These are phyloP conservation scores for Hydroisotoma schaefferi DNA, from an alignment of 2,888 invertebrate genomes.

Conservation along the genomic window DNA sequence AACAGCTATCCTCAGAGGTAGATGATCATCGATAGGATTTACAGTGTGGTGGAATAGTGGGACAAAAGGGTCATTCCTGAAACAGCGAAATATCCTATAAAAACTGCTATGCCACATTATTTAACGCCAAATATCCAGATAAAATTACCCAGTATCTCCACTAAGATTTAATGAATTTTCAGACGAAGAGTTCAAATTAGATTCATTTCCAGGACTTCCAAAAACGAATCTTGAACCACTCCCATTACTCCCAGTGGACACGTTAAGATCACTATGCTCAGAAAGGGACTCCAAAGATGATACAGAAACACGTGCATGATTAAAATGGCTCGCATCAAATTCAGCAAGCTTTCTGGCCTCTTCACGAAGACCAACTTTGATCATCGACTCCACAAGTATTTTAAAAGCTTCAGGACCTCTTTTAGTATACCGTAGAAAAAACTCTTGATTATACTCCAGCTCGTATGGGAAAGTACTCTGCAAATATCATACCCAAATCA, in stretches of 20 bases:
- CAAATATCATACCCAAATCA: too few species aligned
- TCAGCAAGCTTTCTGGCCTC: constrained; percentile 24
- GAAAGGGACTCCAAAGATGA: constrained; percentile 7
- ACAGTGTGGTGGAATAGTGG: too few species aligned
- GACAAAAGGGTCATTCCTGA: too few species aligned
- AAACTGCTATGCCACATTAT: too few species aligned
- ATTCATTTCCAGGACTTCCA: neutral
- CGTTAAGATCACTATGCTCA: neutral
- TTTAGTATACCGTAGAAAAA: constrained; percentile 39
- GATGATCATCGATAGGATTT: neutral
- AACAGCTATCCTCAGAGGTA: neutral
- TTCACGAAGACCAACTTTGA: constrained; percentile 32
- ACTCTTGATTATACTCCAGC: constrained; percentile 37
- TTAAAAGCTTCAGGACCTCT: constrained; percentile 39
- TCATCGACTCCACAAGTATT: constrained; percentile 28
- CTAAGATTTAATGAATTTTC: too few species aligned
- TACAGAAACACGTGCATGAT: neutral
- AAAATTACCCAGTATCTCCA: too few species aligned
- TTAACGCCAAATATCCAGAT: too few species aligned
- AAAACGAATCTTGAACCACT: neutral
- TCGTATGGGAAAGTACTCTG: neutral
- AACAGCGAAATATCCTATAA: too few species aligned
- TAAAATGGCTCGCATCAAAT: neutral
- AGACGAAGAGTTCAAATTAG: too few species aligned
- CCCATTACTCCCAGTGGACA: neutral